These are phyloP conservation scores for Chrysolina haemoptera DNA, from an alignment of 2,888 invertebrate genomes.

Conservation along the genomic window DNA sequence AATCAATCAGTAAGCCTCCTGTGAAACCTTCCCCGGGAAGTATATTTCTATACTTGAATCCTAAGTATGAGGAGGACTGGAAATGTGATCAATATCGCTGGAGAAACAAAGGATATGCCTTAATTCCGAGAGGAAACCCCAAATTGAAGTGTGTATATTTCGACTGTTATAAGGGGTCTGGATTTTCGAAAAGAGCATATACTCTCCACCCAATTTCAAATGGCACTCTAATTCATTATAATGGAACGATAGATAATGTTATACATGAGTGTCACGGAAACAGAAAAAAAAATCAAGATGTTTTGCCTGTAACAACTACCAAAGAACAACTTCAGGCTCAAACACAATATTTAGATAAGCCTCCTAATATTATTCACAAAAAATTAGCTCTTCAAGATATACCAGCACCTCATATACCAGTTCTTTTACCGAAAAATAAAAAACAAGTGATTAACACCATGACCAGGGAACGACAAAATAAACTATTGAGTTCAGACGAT, in stretches of 20 bases:
- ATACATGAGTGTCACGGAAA: neutral
- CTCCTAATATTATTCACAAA: neutral
- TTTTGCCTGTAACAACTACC: neutral
- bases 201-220: neutral
- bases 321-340: neutral
- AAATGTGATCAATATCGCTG: slow-evolving; percentile 3
- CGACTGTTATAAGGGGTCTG: neutral
- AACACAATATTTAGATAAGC: neutral
- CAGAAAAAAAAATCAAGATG: slow-evolving; percentile 6
- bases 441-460: neutral
- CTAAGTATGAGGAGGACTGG: neutral
- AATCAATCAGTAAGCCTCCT: too few species aligned
- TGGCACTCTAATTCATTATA: neutral
- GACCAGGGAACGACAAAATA: neutral
- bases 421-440: neutral
- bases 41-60: neutral
- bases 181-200: neutral
- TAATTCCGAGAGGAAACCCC: neutral
- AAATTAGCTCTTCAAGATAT: neutral
- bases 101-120: neutral
- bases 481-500: too few species aligned
- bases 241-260: neutral
- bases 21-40: too few species aligned
- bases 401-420: neutral
- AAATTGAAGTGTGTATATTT: slow-evolving; percentile 3